Conservation (phyloP, 2,797 vertebrate species). For the Pangasius sanitwongsei region DNA sequence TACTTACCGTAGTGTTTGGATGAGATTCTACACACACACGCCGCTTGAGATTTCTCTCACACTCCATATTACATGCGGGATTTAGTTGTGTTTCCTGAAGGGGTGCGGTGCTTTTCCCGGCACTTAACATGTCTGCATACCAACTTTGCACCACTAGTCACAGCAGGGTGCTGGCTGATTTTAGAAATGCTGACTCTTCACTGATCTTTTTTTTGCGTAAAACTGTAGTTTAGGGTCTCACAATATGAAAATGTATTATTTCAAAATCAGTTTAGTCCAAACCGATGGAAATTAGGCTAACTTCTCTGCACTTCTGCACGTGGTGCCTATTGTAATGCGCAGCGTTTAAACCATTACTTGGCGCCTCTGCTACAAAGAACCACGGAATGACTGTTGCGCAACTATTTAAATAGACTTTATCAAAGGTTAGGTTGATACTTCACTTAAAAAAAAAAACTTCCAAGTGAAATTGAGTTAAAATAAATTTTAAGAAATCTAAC, state of each 20-base stretch:
- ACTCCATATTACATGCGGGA: background rate
- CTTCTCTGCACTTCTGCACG: conserved; percentile 8
- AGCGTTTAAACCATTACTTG: conserved; percentile 3
- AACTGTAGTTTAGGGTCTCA: background rate
- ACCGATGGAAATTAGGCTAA: background rate
- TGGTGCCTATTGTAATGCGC: conserved; percentile 47
- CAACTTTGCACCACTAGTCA: background rate
- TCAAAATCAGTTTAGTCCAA: background rate
- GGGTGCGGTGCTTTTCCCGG: conserved; percentile 1
- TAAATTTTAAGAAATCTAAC: background rate
- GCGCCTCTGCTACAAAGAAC: background rate
- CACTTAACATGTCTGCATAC: background rate
- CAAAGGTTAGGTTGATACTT: background rate
- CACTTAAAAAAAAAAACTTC: background rate
- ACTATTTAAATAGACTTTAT: background rate
- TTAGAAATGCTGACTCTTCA: background rate
- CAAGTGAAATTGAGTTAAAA: background rate
- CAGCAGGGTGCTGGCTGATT: background rate
- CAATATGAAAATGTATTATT: background rate
- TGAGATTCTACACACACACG: background rate
- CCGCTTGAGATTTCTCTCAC: background rate
- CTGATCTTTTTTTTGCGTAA: background rate
- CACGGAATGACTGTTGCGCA: background rate
- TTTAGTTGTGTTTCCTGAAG: conserved; percentile 30
- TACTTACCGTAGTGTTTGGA: conserved; percentile 37